Evolutionary conservation across 2,888 invertebrate species (phyloP), one percentile per base, ranked within the genome.

Genomic region (Aleiodes alternator): DNA sequence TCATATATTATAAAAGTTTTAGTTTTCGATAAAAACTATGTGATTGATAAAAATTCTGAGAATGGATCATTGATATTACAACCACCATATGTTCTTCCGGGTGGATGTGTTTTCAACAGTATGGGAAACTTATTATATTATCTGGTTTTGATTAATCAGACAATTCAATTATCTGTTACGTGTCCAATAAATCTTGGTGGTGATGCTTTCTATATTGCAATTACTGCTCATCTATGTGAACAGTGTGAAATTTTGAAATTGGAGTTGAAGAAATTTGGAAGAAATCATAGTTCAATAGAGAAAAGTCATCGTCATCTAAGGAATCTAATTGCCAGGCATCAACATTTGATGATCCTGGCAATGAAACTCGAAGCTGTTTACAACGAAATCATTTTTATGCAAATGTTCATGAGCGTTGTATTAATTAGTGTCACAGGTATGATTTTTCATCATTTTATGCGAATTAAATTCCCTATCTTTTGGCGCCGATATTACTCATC

Each of bases 201-300:
- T 16, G 80, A 83, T 48, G 73, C 81, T 3, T 77, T 85, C n/a
- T 78, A 83, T 43, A 76, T 82, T 14, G 76, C 80, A 6, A 69
- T 80, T 6, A 76, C 82, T n/a, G 76, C 80, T 12, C 84, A 85
- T 61, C 71, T 84, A 12, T 84, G 83, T 38, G 84, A 83, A 51
- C 84, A 84, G 51, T 76, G 84, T 64, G 81, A 83, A 73, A 80
- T 83, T 14, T 72, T 84, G 3, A 82, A 82, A 70, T 80, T 72
- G 23, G 78, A 81, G 38, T 79, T 81, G 64, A 64, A 75, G 8
- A 76, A 72, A 9, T 64, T 80, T 14, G 80, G 78, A 3, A 5
- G 61, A 69, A 73, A 68, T 11, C 61, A 57, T 43, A 31, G 74
- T 50, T 23, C 34, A 34, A 34, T 66, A 8, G 31, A 8, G 8